Base-by-base conservation (phyloP, 2,797 vertebrate genomes). In the Halcyon leucocephala region DNA sequence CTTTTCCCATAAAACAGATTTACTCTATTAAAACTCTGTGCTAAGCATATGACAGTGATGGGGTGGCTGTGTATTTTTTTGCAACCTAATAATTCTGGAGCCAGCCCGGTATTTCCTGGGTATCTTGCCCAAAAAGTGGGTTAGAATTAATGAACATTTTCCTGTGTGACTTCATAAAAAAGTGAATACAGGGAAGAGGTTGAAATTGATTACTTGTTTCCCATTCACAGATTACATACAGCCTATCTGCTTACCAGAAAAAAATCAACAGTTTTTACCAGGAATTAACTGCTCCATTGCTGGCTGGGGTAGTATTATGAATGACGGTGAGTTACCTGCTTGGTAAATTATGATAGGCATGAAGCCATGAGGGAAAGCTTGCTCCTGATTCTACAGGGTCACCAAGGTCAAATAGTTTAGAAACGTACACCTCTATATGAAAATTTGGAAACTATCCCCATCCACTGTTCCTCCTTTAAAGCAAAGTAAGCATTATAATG, bases 231-330 rank as follows among this genome's bases (percentile, higher is more conserved):
- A 98, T 96, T 98, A 98, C 52, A 97, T 99, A 92, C 98, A 99
- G 93, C 99, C 99, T 5, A 96, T 99, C 83, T 99, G 99, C 96
- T 97, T 99, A 60, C 98, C 99, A 29, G 97, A 98, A 83, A 79
- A 95, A 48, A 97, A 95, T 21, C 97, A 98, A 58, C 73, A 95
- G 12, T 97, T 99, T 92, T 51, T 97, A 72, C 95, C 97, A 64
- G 99, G 98, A 97, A 98, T 44, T 24, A 97, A 86, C 18, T 99
- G 99, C 94, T 98, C 97, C 39, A 98, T 99, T 49, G 98, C 99
- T 89, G 99, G 99, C 20, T 99, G 99, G 99, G 99, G 99, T 28
- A 19, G 1, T 6, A 24, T 96, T 17, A 9, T 3, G 20, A 54
- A 98, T 14, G 66, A 79, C 85, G 99, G 99, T 99, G 66, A 86